Conservation (phyloP, 1,140 invertebrate genomes). For the Drosophila punjabiensis region DNA sequence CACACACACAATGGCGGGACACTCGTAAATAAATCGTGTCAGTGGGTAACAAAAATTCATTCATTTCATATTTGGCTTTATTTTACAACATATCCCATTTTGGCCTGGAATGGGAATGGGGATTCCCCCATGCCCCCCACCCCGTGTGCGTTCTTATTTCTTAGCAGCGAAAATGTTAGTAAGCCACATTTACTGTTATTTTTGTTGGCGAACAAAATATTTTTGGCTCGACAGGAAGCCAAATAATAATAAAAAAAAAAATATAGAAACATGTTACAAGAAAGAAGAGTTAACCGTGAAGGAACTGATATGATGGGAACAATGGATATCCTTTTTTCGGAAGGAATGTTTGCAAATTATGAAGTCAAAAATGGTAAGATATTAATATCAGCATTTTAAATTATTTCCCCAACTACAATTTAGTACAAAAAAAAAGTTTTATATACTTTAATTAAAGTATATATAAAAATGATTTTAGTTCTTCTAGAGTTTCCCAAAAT, state of each 20-base stretch:
- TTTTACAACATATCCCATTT: slow-evolving; percentile 43
- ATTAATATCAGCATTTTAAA: not conserved
- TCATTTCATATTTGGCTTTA: slow-evolving; percentile 78
- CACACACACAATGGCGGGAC: slow-evolving; percentile 56
- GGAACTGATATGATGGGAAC: not conserved
- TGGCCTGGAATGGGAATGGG: not conserved
- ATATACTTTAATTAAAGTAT: not conserved
- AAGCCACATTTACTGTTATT: slow-evolving; percentile 79
- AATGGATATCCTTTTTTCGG: slow-evolving; percentile 32
- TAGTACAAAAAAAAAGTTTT: fast-evolving
- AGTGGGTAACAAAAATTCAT: slow-evolving; percentile 84
- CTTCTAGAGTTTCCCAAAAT: not conserved
- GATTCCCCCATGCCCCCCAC: not conserved
- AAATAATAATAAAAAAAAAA: slow-evolving; percentile 40
- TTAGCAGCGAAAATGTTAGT: slow-evolving; percentile 58
- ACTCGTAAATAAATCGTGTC: slow-evolving; percentile 83
- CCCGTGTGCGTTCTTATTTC: slow-evolving; percentile 35
- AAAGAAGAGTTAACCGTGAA: slow-evolving; percentile 44
- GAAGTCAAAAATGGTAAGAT: not conserved
- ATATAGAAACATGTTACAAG: slow-evolving; percentile 9
- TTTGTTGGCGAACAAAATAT: slow-evolving; percentile 71
- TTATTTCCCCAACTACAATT: not conserved
- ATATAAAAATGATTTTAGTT: not conserved
- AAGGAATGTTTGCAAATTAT: not conserved
- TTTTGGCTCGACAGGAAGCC: slow-evolving; percentile 50